phyloP scores from a whole-genome alignment of 2,797 vertebrate species.

The Esox lucius region DNA sequence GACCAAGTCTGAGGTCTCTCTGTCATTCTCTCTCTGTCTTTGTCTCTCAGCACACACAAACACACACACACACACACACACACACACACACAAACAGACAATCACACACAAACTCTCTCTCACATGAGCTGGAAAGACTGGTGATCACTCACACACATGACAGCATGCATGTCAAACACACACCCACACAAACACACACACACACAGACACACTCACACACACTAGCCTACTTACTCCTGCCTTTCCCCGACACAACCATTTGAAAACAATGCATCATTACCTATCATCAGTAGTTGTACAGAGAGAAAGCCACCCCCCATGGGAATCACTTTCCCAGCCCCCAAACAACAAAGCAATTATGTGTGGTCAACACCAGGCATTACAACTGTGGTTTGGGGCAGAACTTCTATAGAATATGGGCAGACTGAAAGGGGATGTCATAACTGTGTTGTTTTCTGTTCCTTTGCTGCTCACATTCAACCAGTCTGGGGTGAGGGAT shows the following conservation, averaged over 20 bases:
- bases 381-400: slow-evolving; percentile 56
- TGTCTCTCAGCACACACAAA: neutral
- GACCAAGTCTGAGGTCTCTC: slow-evolving; percentile 9
- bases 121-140: slow-evolving; percentile 18
- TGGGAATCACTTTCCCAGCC: slow-evolving; percentile 57
- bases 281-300: slow-evolving; percentile 55
- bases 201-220: slow-evolving; percentile 43
- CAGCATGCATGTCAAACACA: slow-evolving; percentile 1
- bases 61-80: neutral
- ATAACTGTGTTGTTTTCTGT: slow-evolving; percentile 48
- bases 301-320: slow-evolving; percentile 60
- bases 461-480: slow-evolving; percentile 49
- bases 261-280: slow-evolving; percentile 65
- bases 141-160: slow-evolving; percentile 46
- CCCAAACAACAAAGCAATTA: slow-evolving; percentile 69
- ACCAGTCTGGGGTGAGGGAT: slow-evolving; percentile 10
- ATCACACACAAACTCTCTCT: slow-evolving; percentile 4
- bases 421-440: slow-evolving; percentile 47
- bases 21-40: slow-evolving; percentile 37
- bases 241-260: slow-evolving; percentile 58
- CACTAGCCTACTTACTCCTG: slow-evolving; percentile 68
- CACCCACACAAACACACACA: slow-evolving; percentile 11
- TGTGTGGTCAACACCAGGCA: slow-evolving; percentile 65
- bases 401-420: slow-evolving; percentile 7
- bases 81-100: neutral